Conservation (phyloP, 1,140 invertebrate species). For the Panagrolaimus sp. region DNA sequence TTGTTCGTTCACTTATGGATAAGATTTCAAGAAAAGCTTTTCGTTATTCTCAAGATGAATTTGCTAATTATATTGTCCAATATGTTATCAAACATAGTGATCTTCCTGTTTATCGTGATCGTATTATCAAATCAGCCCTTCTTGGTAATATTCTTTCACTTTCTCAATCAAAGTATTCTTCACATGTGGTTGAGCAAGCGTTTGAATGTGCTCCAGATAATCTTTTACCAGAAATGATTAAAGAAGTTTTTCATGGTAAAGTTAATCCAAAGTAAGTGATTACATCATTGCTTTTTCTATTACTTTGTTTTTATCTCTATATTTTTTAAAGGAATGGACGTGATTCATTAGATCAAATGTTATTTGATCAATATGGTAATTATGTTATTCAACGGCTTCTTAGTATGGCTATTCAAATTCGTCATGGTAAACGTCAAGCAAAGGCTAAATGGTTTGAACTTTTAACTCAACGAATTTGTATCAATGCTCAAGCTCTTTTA, state of each 20-base stretch:
- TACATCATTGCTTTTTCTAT: too few relatives aligned
- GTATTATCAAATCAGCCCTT: conserved; percentile 20
- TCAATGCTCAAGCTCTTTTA: conserved; percentile 8
- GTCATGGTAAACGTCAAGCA: conserved; percentile 12
- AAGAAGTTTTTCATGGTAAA: conserved; percentile 20
- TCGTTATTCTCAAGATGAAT: conserved; percentile 27
- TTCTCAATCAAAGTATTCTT: conserved; percentile 49
- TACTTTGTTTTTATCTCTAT: conserved; percentile 10
- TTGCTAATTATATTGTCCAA: conserved; percentile 37
- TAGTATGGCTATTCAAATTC: conserved; percentile 24
- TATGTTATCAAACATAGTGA: conserved; percentile 27
- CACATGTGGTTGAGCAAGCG: conserved; percentile 50
- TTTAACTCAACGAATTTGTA: neutral
- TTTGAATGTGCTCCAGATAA: conserved; percentile 24
- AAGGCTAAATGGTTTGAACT: conserved; percentile 14
- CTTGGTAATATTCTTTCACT: conserved; percentile 40
- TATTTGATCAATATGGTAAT: conserved; percentile 52
- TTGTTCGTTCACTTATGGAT: conserved; percentile 23
- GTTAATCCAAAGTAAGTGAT: conserved; percentile 22
- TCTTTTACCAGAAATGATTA: conserved; percentile 15
- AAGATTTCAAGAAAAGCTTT: conserved; percentile 28
- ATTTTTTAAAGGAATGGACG: conserved; percentile 30
- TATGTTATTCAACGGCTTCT: conserved; percentile 47
- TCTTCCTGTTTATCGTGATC: neutral
- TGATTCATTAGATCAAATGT: conserved; percentile 39